Evolutionary conservation across 2,797 vertebrate species (phyloP).

Genomic region (Anguilla marmorata): DNA sequence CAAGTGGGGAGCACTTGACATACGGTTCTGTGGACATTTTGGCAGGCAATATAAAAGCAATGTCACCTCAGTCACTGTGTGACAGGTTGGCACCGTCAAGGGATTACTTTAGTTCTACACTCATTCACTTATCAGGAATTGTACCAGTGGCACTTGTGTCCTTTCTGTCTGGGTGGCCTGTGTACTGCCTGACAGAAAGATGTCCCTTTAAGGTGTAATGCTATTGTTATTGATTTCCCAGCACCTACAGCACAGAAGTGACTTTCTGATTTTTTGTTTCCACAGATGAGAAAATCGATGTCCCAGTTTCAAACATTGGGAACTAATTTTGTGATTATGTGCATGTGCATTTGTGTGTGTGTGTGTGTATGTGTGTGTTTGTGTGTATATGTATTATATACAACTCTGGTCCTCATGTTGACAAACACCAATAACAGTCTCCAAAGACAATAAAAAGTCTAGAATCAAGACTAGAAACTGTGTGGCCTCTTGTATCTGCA

Average conservation of each 20-base stretch:
- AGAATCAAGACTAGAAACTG: too few species aligned
- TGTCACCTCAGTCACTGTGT: not conserved
- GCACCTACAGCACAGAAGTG: not conserved
- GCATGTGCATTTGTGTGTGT: not conserved
- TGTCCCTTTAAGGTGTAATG: constrained; percentile 23
- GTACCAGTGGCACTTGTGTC: not conserved
- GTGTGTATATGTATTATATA: too few species aligned
- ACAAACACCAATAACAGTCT: too few species aligned
- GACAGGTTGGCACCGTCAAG: not conserved
- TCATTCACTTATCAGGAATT: constrained; percentile 10
- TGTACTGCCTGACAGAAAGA: constrained; percentile 12
- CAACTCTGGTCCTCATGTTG: too few species aligned
- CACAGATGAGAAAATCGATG: constrained; percentile 25
- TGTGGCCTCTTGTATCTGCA: too few species aligned
- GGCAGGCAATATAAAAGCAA: not conserved
- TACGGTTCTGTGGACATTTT: not conserved
- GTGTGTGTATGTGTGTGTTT: not conserved
- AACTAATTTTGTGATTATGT: constrained; percentile 14
- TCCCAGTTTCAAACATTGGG: not conserved
- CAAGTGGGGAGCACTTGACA: not conserved
- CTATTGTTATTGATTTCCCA: constrained; percentile 27
- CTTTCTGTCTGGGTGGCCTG: not conserved
- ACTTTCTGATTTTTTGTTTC: constrained; percentile 29
- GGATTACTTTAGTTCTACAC: constrained; percentile 4
- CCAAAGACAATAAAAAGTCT: too few species aligned